Conservation (phyloP, 2,888 invertebrate genomes). For the Rosalia funebris region DNA sequence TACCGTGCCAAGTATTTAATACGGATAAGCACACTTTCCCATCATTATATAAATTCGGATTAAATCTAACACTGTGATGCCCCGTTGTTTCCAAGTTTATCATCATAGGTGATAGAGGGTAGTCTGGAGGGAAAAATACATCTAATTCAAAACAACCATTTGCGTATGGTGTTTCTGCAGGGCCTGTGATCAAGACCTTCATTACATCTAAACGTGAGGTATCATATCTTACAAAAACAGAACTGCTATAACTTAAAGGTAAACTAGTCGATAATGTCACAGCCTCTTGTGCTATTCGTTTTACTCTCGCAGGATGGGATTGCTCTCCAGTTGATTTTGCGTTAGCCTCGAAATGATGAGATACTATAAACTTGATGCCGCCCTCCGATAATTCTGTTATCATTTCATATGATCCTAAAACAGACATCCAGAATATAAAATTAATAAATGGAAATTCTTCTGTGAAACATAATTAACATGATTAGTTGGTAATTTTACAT, state of each 20-base stretch:
- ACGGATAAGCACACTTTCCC: constrained; percentile 96
- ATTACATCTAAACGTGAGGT: constrained; percentile 93
- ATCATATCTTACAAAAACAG: constrained; percentile 95
- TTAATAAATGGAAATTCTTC: too few relatives aligned
- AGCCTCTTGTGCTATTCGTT: constrained; percentile 93
- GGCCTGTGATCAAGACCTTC: constrained; percentile 90
- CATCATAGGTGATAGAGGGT: constrained; percentile 79
- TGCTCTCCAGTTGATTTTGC: constrained; percentile 88
- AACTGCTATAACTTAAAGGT: constrained; percentile 91
- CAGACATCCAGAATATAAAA: too few relatives aligned
- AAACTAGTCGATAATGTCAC: constrained; percentile 92
- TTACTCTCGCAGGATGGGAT: constrained; percentile 86
- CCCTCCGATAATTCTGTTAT: constrained; percentile 81
- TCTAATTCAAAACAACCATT: constrained; percentile 93
- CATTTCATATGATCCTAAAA: constrained; percentile 89
- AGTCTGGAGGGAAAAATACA: constrained; percentile 86
- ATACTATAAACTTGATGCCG: constrained; percentile 82
- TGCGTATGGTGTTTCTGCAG: constrained; percentile 90
- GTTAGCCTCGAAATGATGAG: constrained; percentile 90
- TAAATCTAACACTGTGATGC: constrained; percentile 88
- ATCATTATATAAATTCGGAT: constrained; percentile 94
- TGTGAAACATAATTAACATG: too few relatives aligned
- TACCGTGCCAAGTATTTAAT: constrained; percentile 95
- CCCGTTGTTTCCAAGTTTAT: constrained; percentile 92
- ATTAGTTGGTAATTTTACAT: too few relatives aligned